Evolutionary conservation across 2,797 vertebrate species (phyloP), one percentile per base, ranked within the genome.

Genomic region (Pangasius sanitwongsei): DNA sequence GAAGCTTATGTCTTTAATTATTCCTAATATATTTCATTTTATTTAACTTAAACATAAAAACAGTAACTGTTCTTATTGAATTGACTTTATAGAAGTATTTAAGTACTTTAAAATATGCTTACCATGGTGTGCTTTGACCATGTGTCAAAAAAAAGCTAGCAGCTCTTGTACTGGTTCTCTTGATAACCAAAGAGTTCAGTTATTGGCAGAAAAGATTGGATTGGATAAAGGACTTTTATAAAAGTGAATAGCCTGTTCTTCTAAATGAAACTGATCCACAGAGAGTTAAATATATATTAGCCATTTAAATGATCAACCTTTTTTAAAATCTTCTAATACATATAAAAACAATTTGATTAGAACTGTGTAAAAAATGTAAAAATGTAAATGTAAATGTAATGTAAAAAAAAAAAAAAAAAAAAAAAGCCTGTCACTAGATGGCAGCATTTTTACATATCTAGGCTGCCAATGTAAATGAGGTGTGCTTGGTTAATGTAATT

Each of bases 361-460:
- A 78, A 78, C 6, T 44, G 23, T 18, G 23, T 44, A 44, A 44
- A 44, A 44, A 44, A 44, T 44, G 41, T 44, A 44, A 44, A 44
- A 44, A 44, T 44, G 41, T 44, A 44, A 41, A 41, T 41, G 41
- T 41, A 3, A 67, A 50, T 18, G 48, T 48, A 8, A 44, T 7
- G 7, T 4, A 82, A 87, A 89, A 41, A 25, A 9, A 48, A 18
- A 13, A 31, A 20, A 7, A 2, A 34, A 1, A 41, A 31, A 11
- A 70, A 77, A 20, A n/a, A 50, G 44, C 59, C 34, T 53, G 61
- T 77, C 44, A 83, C 50, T 77, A 86, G n/a, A 63, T 78, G 83
- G 61, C 41, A 37, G 31, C 20, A 77, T 18, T 34, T 86, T 41
- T 78, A 86, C 67, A 25, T 72, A 75, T 23, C 18, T 75, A 78